Conservation (phyloP, 2,888 invertebrate genomes). For the Acheta domesticus region DNA sequence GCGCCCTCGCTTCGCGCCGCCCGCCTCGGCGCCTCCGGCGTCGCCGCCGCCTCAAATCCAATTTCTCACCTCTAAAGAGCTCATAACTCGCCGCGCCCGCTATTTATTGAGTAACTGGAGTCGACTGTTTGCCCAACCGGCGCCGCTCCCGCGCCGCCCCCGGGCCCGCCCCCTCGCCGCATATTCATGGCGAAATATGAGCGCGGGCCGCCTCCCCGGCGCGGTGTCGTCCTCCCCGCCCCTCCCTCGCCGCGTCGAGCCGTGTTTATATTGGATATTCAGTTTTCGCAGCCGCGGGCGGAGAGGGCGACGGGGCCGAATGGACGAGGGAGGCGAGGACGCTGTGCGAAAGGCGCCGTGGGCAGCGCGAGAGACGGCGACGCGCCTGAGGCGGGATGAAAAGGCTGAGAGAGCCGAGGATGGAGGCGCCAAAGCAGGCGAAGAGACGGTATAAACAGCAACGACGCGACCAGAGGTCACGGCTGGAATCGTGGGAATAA, state of each 20-base stretch:
- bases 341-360: too few relatives aligned
- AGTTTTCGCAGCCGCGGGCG: not conserved
- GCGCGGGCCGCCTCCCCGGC: not conserved
- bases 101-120: constrained; percentile 37
- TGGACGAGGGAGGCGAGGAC: too few relatives aligned
- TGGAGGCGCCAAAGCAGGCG: too few relatives aligned
- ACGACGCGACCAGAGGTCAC: too few relatives aligned
- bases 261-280: not conserved
- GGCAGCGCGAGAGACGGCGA: too few relatives aligned
- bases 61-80: constrained; percentile 38
- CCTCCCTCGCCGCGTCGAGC: too few relatives aligned
- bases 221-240: not conserved
- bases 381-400: too few relatives aligned
- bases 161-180: not conserved
- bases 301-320: not conserved
- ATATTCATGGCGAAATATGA: constrained; percentile 24
- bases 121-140: constrained; percentile 33
- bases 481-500: too few relatives aligned
- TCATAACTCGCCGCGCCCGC: constrained; percentile 35
- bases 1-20: not conserved
- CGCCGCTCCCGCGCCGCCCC: constrained; percentile 18
- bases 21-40: not conserved
- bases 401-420: too few relatives aligned
- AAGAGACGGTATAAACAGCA: too few relatives aligned
- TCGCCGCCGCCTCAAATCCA: constrained; percentile 33